Evolutionary conservation across 2,797 vertebrate genomes (phyloP).

Genomic region (Cynopterus sphinx): DNA sequence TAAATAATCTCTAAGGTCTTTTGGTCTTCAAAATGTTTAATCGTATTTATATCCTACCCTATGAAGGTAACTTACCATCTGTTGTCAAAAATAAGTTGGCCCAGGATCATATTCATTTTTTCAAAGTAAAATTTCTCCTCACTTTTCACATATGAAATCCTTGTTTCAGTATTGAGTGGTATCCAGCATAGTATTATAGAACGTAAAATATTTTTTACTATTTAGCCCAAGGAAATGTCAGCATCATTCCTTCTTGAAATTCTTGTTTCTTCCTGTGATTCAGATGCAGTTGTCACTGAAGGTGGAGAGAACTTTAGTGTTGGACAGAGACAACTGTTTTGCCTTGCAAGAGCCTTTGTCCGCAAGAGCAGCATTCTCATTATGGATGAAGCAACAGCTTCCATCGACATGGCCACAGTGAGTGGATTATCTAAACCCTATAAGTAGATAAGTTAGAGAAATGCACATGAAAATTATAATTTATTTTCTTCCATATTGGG

Average conservation of each 20-base stretch:
- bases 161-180: background rate
- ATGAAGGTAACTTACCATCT: background rate
- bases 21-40: background rate
- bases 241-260: background rate
- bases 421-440: constrained; percentile 60
- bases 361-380: constrained; percentile 99
- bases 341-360: constrained; percentile 96
- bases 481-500: background rate
- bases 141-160: background rate
- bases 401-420: constrained; percentile 99
- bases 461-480: background rate
- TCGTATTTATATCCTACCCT: background rate
- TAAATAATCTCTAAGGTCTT: background rate
- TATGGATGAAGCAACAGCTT: constrained; percentile 99
- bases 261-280: background rate
- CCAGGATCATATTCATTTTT: background rate
- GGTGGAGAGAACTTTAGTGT: constrained; percentile 99
- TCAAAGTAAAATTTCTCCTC: background rate
- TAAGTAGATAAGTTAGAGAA: background rate
- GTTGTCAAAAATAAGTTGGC: background rate
- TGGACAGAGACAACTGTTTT: constrained; percentile 97
- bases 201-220: background rate
- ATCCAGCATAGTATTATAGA: background rate
- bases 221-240: background rate
- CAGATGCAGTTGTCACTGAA: constrained; percentile 96